Conservation (phyloP, 2,113 vertebrate genomes). For the Notarius quadriscutis region DNA sequence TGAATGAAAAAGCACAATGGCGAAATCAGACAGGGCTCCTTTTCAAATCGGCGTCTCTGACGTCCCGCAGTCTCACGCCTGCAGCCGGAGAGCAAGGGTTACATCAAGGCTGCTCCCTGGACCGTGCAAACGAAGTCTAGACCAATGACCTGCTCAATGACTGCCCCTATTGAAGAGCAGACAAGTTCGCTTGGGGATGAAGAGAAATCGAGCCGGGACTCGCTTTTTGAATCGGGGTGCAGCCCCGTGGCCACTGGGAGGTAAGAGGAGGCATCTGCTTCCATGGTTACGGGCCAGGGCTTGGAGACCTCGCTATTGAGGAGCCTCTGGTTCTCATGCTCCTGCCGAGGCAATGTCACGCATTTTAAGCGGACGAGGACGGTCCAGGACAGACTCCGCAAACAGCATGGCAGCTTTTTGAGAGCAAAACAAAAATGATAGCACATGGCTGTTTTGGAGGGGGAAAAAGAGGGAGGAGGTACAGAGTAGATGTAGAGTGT, state of each 20-base stretch:
- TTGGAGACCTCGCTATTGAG: conserved; percentile 95
- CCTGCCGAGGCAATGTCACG: conserved; percentile 89
- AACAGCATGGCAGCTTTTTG: conserved; percentile 74
- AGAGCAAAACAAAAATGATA: conserved; percentile 85
- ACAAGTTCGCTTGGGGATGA: conserved; percentile 90
- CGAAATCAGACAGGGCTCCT: conserved; percentile 95
- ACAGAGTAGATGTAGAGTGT: conserved; percentile 57
- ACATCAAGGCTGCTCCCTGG: conserved; percentile 96
- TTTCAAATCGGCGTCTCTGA: conserved; percentile 95
- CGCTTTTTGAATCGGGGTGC: conserved; percentile 87
- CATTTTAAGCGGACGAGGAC: conserved; percentile 83
- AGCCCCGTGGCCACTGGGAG: conserved; percentile 93
- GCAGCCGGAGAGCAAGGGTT: conserved; percentile 89
- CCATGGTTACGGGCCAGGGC: conserved; percentile 97
- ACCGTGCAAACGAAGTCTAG: conserved; percentile 94
- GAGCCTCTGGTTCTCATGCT: conserved; percentile 93
- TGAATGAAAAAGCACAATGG: conserved; percentile 99
- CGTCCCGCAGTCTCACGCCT: conserved; percentile 85
- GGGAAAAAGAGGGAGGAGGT: conserved; percentile 50
- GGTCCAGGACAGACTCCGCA: conserved; percentile 82
- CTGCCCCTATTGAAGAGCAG: conserved; percentile 89
- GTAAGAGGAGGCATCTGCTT: conserved; percentile 97
- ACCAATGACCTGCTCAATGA: conserved; percentile 94
- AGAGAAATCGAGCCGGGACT: conserved; percentile 89
- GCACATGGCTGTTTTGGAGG: conserved; percentile 78